Evolutionary conservation across 2,113 vertebrate genomes (phyloP), one percentile per base, ranked within the genome.

Genomic region (Semicossyphus pulcher): DNA sequence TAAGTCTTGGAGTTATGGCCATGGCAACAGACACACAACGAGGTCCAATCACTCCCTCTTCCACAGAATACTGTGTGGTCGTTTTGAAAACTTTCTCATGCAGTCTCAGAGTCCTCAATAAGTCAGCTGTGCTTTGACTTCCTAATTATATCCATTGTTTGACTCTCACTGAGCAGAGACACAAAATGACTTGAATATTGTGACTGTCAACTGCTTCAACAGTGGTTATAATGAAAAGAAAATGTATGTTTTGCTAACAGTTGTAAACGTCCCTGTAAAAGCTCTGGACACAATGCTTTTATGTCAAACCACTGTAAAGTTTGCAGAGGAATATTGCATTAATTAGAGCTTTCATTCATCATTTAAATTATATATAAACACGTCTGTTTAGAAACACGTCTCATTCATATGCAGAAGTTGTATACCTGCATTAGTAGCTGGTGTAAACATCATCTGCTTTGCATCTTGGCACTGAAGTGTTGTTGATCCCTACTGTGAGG

Each of bases 131-230:
- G 42, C 34, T 56, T 49, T 48, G 7, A 57, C 11, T 67, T 26
- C 5, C 54, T 26, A 54, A 72, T 72, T 45, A 67, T 11, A 23
- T 41, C 9, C 26, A 10, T 7, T 47, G 42, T 72, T 42, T 70
- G 41, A 56, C 16, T 21, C 10, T 48, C 41, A 56, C 29, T 58
- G 47, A 58, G 54, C 15, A 44, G n/a, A 64, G 68, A 34, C 9
- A 12, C 2, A 11, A 25, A 71, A 65, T 32, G 15, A 14, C 12
- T 39, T n/a, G n/a, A n/a, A n/a, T n/a, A n/a, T n/a, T n/a, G n/a
- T n/a, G n/a, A n/a, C n/a, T n/a, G n/a, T n/a, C n/a, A n/a, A n/a
- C n/a, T n/a, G n/a, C n/a, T n/a, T n/a, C n/a, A n/a, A n/a, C n/a
- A n/a, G n/a, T n/a, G n/a, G n/a, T n/a, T n/a, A n/a, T n/a, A n/a